These are phyloP conservation scores for Takifugu flavidus DNA, from an alignment of 2,113 vertebrate genomes.

Conservation along the genomic window DNA sequence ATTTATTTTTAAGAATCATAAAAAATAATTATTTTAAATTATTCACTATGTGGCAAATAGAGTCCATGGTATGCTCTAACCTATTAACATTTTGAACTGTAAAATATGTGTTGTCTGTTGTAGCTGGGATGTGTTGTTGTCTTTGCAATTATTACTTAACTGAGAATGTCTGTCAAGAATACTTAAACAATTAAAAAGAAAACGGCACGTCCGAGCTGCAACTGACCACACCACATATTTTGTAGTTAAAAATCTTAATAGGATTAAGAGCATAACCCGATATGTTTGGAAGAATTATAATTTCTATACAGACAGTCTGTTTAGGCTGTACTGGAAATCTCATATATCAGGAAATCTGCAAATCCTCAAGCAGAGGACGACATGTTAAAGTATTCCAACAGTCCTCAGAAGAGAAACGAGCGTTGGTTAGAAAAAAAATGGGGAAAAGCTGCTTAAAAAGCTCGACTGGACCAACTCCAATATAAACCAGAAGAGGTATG, in stretches of 20 bases:
- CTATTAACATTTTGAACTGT: too few relatives aligned
- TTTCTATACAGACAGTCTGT: slow-evolving; percentile 6
- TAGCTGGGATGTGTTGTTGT: too few relatives aligned
- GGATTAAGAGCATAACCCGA: slow-evolving; percentile 1
- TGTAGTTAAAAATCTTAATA: slow-evolving; percentile 16
- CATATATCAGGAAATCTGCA: background rate
- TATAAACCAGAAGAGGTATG: slow-evolving; percentile 8
- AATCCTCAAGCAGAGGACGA: slow-evolving; percentile 9
- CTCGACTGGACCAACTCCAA: slow-evolving; percentile 12
- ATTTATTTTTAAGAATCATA: too few relatives aligned
- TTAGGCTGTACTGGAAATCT: slow-evolving; percentile 5
- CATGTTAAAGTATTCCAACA: slow-evolving; percentile 7
- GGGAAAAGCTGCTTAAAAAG: slow-evolving; percentile 9
- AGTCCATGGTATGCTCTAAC: too few relatives aligned
- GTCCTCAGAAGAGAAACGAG: background rate
- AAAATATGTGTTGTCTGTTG: too few relatives aligned
- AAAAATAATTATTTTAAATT: too few relatives aligned
- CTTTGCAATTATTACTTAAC: too few relatives aligned
- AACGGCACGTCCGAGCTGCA: too few relatives aligned
- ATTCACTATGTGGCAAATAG: too few relatives aligned
- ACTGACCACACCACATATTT: background rate
- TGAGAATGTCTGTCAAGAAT: too few relatives aligned
- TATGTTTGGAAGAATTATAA: slow-evolving; percentile 15
- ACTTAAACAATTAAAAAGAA: too few relatives aligned
- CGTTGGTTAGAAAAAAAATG: slow-evolving; percentile 1